Conservation (phyloP, 2,113 vertebrate species). For the Pangasianodon gigas region DNA sequence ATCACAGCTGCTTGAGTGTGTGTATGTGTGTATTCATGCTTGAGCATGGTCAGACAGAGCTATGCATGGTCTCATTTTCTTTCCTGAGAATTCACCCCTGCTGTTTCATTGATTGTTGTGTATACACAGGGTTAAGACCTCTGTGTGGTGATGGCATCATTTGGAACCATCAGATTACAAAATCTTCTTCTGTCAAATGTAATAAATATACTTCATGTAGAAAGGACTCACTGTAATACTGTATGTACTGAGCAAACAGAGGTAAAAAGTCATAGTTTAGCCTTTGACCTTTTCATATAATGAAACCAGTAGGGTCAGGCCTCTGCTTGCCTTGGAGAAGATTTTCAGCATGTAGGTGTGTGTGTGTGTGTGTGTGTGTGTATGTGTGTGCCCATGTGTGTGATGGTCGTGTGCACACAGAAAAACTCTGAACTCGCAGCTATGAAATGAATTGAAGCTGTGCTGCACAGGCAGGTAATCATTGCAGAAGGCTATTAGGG, state of each 20-base stretch:
- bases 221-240: background rate
- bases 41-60: background rate
- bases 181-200: background rate
- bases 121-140: background rate
- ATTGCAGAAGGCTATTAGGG: slow-evolving; percentile 13
- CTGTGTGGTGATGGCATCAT: background rate
- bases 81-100: slow-evolving; percentile 23
- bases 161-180: background rate
- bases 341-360: background rate
- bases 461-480: slow-evolving; percentile 19
- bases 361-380: background rate
- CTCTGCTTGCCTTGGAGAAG: background rate
- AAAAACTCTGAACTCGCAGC: background rate
- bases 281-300: slow-evolving; percentile 26
- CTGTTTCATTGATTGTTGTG: slow-evolving; percentile 26
- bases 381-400: background rate
- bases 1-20: slow-evolving; percentile 38
- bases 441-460: slow-evolving; percentile 12
- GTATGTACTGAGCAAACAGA: background rate
- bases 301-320: background rate
- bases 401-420: background rate
- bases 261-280: background rate
- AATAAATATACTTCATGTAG: background rate
- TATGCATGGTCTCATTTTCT: slow-evolving; percentile 9
- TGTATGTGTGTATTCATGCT: background rate